Base-by-base conservation (phyloP, 2,888 invertebrate genomes). In the Xanthia togata region DNA sequence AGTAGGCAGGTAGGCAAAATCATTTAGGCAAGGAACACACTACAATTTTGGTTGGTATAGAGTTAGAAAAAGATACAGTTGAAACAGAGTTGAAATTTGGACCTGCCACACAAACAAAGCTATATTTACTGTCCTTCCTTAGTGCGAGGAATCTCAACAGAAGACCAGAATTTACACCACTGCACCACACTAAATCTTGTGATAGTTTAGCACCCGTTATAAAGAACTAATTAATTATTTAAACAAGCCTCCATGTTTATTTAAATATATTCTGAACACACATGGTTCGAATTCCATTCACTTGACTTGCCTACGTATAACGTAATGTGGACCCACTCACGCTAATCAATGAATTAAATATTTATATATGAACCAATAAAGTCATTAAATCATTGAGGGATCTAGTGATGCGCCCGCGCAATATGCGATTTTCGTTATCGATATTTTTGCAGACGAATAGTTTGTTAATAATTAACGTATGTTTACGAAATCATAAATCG, bases 291-390 rank as follows among this genome's bases (percentile, higher is more conserved):
- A 85, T 82, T 81, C 78, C 82, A 78, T 65, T 69, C 70, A 84
- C 53, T 50, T 26, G 53, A 57, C 70, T 67, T 57, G 67, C 69
- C 65, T 75, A 53, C 50, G 55, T 41, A 9, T 41, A 41, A 9
- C 9, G 41, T 68, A 77, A 81, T 71, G 74, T 68, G 68, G 73
- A 55, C 35, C n/a, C 35, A 68, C 78, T 64, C 70, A 78, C 41
- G 78, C 82, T 62, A 83, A 85, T 85, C 74, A 78, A 82, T 85
- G 85, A 78, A 74, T 85, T 55, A 82, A 78, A 83, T 78, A 78
- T 65, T 82, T 85, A 83, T 83, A 78, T 82, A 85, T 82, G 62
- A 78, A 70, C 71, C 73, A 82, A 86, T 87, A 78, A 79, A 81
- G 80, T 63, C 64, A 86, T 82, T 86, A 82, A 86, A 85, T 84